Conservation (phyloP, 2,888 invertebrate genomes). For the Buathra laborator region DNA sequence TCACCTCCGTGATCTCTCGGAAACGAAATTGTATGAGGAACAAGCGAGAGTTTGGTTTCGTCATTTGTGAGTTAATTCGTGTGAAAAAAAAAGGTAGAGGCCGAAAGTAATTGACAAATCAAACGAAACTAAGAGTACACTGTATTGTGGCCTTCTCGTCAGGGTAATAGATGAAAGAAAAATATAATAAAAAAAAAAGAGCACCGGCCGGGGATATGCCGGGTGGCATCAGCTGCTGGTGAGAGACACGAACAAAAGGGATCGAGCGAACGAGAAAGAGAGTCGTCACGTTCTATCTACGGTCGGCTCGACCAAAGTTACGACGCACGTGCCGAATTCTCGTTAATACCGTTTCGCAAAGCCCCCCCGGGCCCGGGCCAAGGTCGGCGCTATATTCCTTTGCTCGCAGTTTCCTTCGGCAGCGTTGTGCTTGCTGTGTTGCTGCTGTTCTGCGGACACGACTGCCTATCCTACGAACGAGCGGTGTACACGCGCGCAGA, state of each 20-base stretch:
- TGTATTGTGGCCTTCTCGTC: background rate
- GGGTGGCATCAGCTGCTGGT: background rate
- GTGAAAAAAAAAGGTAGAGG: background rate
- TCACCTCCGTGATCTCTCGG: background rate
- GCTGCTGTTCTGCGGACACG: constrained; percentile 6
- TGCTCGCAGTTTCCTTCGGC: constrained; percentile 33
- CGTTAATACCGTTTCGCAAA: constrained; percentile 78
- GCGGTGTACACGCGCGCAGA: constrained; percentile 30
- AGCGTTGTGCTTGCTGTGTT: constrained; percentile 11
- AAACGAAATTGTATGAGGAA: no score
- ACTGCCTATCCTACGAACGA: constrained; percentile 14
- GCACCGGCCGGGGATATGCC: background rate
- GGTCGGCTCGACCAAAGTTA: constrained; percentile 75
- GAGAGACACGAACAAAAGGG: background rate
- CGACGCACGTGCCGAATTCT: constrained; percentile 82
- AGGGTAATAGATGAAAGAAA: background rate
- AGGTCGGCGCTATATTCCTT: constrained; percentile 72
- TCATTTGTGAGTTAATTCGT: background rate
- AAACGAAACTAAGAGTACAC: background rate
- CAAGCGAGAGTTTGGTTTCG: background rate
- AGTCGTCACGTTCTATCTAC: constrained; percentile 58
- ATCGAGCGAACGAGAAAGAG: constrained; percentile 27
- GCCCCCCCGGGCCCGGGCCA: constrained; percentile 74
- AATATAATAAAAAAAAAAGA: constrained; percentile 16
- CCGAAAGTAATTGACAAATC: background rate